These are phyloP conservation scores for Slavum lentiscoides DNA, from an alignment of 2,888 invertebrate genomes.

Conservation along the genomic window DNA sequence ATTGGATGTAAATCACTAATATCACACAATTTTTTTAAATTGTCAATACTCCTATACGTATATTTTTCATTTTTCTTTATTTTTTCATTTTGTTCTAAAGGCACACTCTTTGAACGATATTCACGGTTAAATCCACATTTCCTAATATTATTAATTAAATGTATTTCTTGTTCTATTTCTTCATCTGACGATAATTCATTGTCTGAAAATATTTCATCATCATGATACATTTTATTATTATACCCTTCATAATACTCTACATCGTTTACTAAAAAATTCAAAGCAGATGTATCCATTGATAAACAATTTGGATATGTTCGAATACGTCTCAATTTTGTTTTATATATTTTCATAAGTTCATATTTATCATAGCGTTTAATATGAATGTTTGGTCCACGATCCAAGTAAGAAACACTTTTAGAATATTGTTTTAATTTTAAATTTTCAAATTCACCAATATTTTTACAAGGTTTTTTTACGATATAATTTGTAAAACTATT, in stretches of 20 bases:
- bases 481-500: slow-evolving; percentile 3
- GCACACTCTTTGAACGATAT: slow-evolving; percentile 30
- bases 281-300: slow-evolving; percentile 19
- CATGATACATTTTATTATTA: background rate
- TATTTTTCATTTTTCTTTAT: background rate
- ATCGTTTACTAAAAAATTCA: slow-evolving; percentile 21
- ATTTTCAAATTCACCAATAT: background rate
- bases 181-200: background rate
- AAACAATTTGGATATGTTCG: slow-evolving; percentile 43
- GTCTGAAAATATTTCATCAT: background rate
- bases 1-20: background rate
- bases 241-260: background rate
- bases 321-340: slow-evolving; percentile 25
- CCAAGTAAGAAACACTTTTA: slow-evolving; percentile 39
- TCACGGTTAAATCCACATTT: background rate
- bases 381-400: slow-evolving; percentile 18
- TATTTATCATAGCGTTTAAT: background rate
- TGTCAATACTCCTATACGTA: background rate
- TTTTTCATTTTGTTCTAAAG: background rate
- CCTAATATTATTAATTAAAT: background rate
- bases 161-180: background rate
- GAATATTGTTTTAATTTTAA: background rate
- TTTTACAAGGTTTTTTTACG: background rate
- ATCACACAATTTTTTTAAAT: slow-evolving; percentile 9
- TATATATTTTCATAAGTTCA: slow-evolving; percentile 16